These are phyloP conservation scores for Pipistrellus pygmaeus DNA, from an alignment of 2,797 vertebrate species.

Conservation along the genomic window DNA sequence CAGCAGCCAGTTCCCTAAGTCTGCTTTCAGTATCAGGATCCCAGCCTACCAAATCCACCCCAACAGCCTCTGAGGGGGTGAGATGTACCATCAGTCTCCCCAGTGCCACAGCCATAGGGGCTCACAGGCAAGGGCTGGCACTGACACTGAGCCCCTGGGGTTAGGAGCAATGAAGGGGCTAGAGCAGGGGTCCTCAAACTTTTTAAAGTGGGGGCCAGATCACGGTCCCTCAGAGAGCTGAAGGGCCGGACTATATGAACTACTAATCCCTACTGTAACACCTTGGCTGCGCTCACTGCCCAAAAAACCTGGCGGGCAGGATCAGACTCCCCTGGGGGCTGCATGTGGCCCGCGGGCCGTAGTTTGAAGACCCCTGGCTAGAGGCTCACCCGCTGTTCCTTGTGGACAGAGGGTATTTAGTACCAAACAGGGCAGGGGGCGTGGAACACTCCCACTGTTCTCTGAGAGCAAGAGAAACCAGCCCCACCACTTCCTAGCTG, in stretches of 20 bases:
- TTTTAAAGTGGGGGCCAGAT: too few species aligned
- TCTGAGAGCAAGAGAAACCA: not conserved
- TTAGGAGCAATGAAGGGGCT: not conserved
- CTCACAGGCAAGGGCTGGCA: not conserved
- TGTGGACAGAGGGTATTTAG: not conserved
- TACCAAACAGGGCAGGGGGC: not conserved
- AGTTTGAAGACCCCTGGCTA: too few species aligned
- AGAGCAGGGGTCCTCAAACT: too few species aligned
- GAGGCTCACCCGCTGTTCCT: not conserved
- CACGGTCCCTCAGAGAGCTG: too few species aligned
- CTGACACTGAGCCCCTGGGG: fast-evolving
- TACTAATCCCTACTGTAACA: too few species aligned
- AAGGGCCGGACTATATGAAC: too few species aligned
- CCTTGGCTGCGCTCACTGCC: too few species aligned
- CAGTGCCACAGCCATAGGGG: not conserved
- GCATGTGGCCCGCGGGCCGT: too few species aligned
- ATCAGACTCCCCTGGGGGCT: too few species aligned
- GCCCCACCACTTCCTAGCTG: not conserved
- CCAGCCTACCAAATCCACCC: too few species aligned
- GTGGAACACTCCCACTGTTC: not conserved
- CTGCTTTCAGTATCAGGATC: not conserved
- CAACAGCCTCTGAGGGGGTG: not conserved
- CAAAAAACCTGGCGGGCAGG: too few species aligned
- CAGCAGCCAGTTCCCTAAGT: not conserved
- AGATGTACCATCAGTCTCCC: not conserved